These are phyloP conservation scores for Hippasteria phrygiana DNA, from an alignment of 53 echinoderm and acorn worm genomes.

Conservation along the genomic window DNA sequence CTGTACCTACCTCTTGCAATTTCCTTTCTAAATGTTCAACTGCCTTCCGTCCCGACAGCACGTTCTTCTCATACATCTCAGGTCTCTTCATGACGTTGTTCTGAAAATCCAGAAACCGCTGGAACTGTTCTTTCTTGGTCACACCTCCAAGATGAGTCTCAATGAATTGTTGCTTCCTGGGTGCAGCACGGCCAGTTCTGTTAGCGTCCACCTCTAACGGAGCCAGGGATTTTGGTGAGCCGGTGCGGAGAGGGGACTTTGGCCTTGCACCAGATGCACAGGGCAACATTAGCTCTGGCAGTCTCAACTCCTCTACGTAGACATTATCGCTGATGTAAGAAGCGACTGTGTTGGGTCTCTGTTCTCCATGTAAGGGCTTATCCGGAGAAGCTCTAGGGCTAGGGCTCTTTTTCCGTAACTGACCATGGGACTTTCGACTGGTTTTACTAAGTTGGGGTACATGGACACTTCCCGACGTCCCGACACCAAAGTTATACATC, in stretches of 20 bases:
- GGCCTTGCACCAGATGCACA: slow-evolving; percentile 3
- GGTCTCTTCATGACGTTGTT: slow-evolving; percentile 80
- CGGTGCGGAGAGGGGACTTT: slow-evolving; percentile 32
- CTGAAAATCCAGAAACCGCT: slow-evolving; percentile 86
- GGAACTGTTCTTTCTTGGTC: slow-evolving; percentile 93
- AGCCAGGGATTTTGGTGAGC: slow-evolving; percentile 49
- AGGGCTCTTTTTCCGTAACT: slow-evolving; percentile 52
- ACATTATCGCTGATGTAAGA: slow-evolving; percentile 84
- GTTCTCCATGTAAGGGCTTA: not conserved
- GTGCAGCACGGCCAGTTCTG: not conserved
- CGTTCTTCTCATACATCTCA: slow-evolving; percentile 85
- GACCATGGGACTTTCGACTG: not conserved
- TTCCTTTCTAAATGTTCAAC: slow-evolving; percentile 88
- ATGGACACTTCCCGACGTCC: slow-evolving; percentile 86
- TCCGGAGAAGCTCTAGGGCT: not conserved
- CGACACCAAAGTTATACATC: slow-evolving; percentile 91
- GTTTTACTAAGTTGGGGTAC: slow-evolving; percentile 18
- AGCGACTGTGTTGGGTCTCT: slow-evolving; percentile 74
- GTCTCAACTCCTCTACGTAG: slow-evolving; percentile 80
- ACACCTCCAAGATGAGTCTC: slow-evolving; percentile 87
- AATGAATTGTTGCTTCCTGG: slow-evolving; percentile 79
- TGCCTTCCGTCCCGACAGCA: slow-evolving; percentile 88
- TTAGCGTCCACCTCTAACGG: not conserved
- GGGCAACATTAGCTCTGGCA: slow-evolving; percentile 93
- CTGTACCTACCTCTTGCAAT: slow-evolving; percentile 70